Evolutionary conservation across 2,888 invertebrate genomes (phyloP).

Genomic region (Osedax fenrisi): DNA sequence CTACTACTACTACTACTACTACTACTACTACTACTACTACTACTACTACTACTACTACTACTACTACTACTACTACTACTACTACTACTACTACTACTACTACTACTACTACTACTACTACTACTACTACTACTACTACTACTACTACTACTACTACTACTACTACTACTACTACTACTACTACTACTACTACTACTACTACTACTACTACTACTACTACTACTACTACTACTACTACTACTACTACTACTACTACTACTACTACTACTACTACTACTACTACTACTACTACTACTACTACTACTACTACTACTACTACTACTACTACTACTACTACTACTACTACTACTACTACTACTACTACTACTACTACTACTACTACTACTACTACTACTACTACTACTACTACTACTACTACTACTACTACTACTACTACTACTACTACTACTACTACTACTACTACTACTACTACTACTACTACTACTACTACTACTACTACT

Average conservation of each 20-base stretch:
- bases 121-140: neutral
- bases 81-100: neutral
- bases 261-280: neutral
- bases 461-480: neutral
- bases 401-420: neutral
- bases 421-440: neutral
- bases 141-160: neutral
- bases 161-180: neutral
- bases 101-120: neutral
- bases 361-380: neutral
- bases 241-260: neutral
- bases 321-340: neutral
- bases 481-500: neutral
- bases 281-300: too few relatives aligned
- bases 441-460: neutral
- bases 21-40: slow-evolving; percentile 19
- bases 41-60: slow-evolving; percentile 23
- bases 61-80: slow-evolving; percentile 22
- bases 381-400: neutral
- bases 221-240: neutral
- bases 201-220: slow-evolving; percentile 10
- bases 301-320: too few relatives aligned
- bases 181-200: neutral
- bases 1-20: slow-evolving; percentile 1
- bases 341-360: neutral